Evolutionary conservation across 2,113 vertebrate genomes (phyloP).

Genomic region (Dromaius novaehollandiae): DNA sequence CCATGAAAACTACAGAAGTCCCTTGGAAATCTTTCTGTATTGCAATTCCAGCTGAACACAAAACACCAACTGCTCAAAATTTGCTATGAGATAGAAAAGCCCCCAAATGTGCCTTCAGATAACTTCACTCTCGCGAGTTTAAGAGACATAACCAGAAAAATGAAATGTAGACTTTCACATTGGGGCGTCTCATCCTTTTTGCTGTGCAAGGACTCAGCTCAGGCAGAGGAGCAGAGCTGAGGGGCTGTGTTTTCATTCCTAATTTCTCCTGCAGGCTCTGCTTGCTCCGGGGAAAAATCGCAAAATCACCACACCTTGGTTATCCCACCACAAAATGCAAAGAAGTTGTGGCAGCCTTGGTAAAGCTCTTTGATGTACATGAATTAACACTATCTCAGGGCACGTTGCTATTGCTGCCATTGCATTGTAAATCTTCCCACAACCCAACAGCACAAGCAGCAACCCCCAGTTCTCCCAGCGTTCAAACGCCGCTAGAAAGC

Average conservation of each 20-base stretch:
- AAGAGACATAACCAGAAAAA: not conserved
- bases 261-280: not conserved
- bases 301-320: accelerated
- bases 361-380: not conserved
- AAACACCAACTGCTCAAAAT: not conserved
- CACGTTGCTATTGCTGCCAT: not conserved
- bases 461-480: not conserved
- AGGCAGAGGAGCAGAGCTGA: not conserved
- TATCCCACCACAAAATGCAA: not conserved
- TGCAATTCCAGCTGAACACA: not conserved
- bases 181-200: not conserved
- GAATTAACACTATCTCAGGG: not conserved
- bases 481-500: not conserved
- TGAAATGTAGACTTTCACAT: not conserved
- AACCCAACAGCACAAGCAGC: not conserved
- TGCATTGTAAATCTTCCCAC: not conserved
- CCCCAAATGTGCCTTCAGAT: not conserved
- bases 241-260: not conserved
- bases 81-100: not conserved
- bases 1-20: not conserved
- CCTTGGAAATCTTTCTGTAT: not conserved
- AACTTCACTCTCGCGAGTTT: not conserved
- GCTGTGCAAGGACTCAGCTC: not conserved
- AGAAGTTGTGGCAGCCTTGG: not conserved
- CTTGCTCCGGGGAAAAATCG: not conserved